Base-by-base conservation (phyloP, 2,113 vertebrate genomes). In the Azemiops feae region DNA sequence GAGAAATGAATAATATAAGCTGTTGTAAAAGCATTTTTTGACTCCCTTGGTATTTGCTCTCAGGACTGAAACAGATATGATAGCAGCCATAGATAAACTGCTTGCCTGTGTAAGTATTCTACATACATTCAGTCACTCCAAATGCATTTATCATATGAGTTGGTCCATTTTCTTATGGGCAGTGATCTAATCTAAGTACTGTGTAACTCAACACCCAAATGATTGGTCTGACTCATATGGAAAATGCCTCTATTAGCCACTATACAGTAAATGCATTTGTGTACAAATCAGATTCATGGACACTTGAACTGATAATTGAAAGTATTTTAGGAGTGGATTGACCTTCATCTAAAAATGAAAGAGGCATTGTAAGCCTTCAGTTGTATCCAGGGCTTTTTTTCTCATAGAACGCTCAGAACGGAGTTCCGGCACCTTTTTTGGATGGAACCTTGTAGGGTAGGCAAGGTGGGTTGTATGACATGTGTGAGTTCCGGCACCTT, bases 1-100 rank as follows among this genome's bases (percentile, higher is more conserved):
- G 89, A 92, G 92, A 2, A 14, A 58, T 34, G 57, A 64, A 57
- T 87, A 92, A 92, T 89, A 93, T 86, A 93, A 93, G 58, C 89
- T 94, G 34, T 57, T 91, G 0, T 64, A 34, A 5, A 91, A 94
- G 30, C 45, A 30, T 53, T 45, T 0, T 45, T 4, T 47, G 85
- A 87, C 50, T 64, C 92, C 92, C 64, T 16, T 69, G 18, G 18
- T 87, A 27, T 60, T 9, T 1, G 87, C 47, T 23, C 1, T 90
- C 93, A 43, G 89, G 18, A 30, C 30, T 23, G 39, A 69, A 90
- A 74, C 18, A 22, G 47, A 25, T 12, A 91, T 69, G 47, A 64
- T 53, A 34, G 47, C 47, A 91, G n/a, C 30, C 47, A 91, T 10
- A 74, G 50, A 34, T 91, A 53, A 34, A 22, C 23, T 74, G 60